A percentile compares a stretch with the other conserved stretches of the same genome.
phyloP scores from a whole-genome alignment of 2,888 invertebrate species.

The Dorcus hopei region DNA sequence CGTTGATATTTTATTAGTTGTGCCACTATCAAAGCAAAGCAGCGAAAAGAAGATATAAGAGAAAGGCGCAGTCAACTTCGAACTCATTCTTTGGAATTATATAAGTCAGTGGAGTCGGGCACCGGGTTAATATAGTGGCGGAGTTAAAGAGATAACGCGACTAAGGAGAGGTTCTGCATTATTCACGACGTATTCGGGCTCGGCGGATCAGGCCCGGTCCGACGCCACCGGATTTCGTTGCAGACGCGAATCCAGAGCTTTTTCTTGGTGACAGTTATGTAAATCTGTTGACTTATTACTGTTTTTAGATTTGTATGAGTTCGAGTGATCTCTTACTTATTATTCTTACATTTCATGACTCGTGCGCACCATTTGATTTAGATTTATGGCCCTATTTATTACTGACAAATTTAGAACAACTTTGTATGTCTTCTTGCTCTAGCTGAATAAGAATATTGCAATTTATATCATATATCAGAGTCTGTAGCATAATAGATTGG shows the following conservation, averaged over 20 bases:
- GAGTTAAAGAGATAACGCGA: conserved; percentile 32
- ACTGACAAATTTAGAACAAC: background rate
- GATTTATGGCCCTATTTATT: conserved; percentile 1
- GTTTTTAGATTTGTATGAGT: conserved; percentile 30
- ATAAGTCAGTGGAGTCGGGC: conserved; percentile 25
- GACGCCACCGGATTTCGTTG: conserved; percentile 30
- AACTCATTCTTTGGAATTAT: conserved; percentile 27
- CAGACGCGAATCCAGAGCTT: conserved; percentile 30
- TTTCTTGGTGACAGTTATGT: conserved; percentile 38
- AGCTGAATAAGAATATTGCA: no score
- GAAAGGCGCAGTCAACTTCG: conserved; percentile 12
- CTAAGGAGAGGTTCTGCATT: conserved; percentile 29
- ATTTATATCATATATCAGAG: no score
- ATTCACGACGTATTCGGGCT: conserved; percentile 27
- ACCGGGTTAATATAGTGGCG: conserved; percentile 32
- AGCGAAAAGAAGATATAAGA: background rate
- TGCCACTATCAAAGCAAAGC: no score
- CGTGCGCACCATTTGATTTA: conserved; percentile 2
- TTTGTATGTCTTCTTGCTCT: no score
- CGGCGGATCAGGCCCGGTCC: conserved; percentile 20
- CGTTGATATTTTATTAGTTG: no score
- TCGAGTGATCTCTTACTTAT: background rate
- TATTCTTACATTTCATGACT: background rate
- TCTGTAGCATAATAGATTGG: no score
- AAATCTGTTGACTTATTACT: conserved; percentile 39